Conservation (phyloP, 2,797 vertebrate genomes). For the Helicolenus hilgendorfi region DNA sequence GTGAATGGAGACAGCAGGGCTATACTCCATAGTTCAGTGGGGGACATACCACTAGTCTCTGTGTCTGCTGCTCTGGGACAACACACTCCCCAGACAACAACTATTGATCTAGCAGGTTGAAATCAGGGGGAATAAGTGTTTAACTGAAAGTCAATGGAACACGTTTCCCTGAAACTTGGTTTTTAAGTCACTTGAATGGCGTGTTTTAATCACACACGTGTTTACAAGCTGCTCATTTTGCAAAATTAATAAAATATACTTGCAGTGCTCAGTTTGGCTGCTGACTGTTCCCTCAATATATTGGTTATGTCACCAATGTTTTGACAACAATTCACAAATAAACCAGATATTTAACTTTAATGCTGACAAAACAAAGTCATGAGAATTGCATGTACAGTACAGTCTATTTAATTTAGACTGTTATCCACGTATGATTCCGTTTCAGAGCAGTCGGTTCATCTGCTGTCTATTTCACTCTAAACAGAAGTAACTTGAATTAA, state of each 20-base stretch:
- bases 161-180: neutral
- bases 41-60: neutral
- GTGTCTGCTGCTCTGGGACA: slow-evolving; percentile 36
- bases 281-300: neutral
- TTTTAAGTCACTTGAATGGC: neutral
- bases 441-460: neutral
- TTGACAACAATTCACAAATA: neutral
- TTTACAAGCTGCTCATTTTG: neutral
- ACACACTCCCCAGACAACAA: slow-evolving; percentile 23
- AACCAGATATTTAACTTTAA: neutral
- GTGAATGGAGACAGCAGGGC: slow-evolving; percentile 31
- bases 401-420: neutral
- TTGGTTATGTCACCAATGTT: neutral
- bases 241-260: neutral
- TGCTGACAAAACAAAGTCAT: neutral
- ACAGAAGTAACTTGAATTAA: neutral
- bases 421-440: neutral
- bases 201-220: slow-evolving; percentile 7
- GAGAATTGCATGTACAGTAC: neutral
- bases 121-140: slow-evolving; percentile 24
- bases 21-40: slow-evolving; percentile 14
- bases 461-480: neutral
- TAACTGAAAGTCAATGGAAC: slow-evolving; percentile 48
- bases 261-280: neutral
- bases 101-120: slow-evolving; percentile 57